Evolutionary conservation across 1,140 invertebrate species (phyloP), one percentile per base, ranked within the genome.

Genomic region (Drosophila kepulauana): DNA sequence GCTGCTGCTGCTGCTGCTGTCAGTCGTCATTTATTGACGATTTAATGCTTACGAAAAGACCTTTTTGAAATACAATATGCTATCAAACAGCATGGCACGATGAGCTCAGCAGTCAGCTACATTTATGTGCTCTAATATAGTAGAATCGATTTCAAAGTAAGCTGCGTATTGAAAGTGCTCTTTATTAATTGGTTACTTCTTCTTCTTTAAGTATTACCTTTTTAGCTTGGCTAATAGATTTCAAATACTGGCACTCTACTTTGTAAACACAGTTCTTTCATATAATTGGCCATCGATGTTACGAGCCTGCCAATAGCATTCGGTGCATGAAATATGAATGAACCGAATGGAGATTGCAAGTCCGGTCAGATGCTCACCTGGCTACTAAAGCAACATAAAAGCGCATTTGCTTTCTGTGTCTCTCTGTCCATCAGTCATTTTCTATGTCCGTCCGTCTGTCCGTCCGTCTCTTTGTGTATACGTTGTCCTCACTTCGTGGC

Each of bases 261-360:
- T 25, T 25, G 20, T 25, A 25, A 25, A 38, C 1, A 10, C 1
- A 38, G 35, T 38, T 8, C 35, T 2, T 10, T 10, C 7, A 10
- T 10, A 43, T 77, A 67, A 77, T 77, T 56, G 74, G 38, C 7
- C 10, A 41, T 59, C 35, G 7, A 38, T n/a, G 5, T 46, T 30
- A 59, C 73, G 66, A 48, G 69, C 61, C 61, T 73, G 68, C 66
- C 78, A 81, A 81, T 81, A 67, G 77, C 78, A 72, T 71, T 67
- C 70, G 74, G 70, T 78, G 75, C 49, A 79, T 79, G 81, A 69
- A 49, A 75, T 74, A 78, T 74, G 75, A 51, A 63, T 58, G 46
- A 10, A 45, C 74, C 69, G 75, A 51, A 63, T 58, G 46, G 11
- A 45, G 7, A n/a, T 8, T n/a, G 15, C 52, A 51, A 45, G 16